Conservation (phyloP, 2,113 vertebrate genomes). For the Nicator chloris region DNA sequence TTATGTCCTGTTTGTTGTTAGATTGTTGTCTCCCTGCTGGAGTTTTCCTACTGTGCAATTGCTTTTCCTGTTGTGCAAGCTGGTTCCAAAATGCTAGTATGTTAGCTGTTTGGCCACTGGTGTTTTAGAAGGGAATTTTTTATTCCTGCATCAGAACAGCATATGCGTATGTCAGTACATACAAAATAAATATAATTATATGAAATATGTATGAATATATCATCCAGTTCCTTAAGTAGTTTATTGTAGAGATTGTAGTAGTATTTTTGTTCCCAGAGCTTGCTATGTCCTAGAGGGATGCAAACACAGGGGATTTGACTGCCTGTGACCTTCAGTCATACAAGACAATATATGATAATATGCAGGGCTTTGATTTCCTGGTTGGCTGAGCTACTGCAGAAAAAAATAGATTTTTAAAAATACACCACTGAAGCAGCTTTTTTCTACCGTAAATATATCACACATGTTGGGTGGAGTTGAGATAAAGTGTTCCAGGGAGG, state of each 20-base stretch:
- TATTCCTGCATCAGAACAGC: background rate
- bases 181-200: background rate
- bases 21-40: conserved; percentile 14
- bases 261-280: background rate
- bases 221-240: background rate
- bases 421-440: background rate
- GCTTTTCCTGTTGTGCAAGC: background rate
- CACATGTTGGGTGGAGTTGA: background rate
- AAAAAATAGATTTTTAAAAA: background rate
- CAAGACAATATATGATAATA: background rate
- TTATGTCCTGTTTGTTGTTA: conserved; percentile 12
- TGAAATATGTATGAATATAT: background rate
- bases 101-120: background rate
- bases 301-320: rapidly evolving
- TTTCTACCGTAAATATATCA: background rate
- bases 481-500: background rate
- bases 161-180: background rate
- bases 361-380: background rate
- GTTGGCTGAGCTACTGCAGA: background rate
- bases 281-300: background rate
- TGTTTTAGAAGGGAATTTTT: background rate
- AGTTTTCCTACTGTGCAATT: background rate
- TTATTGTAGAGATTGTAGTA: background rate
- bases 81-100: background rate
- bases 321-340: background rate